Conservation (phyloP, 2,888 invertebrate species). For the Epistrophella euchroma region DNA sequence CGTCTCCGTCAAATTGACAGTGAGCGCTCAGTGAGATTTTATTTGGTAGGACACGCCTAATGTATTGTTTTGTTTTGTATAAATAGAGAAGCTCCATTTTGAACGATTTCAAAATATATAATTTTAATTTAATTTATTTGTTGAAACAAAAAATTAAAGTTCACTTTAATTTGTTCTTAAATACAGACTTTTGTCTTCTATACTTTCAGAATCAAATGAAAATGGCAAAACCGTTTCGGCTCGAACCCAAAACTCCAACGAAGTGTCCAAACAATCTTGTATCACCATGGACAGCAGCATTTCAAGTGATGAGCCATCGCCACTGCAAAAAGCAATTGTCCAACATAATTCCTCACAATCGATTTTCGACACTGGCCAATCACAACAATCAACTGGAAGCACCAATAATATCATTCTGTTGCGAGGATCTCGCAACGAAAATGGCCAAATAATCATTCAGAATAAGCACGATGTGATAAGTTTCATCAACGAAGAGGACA, state of each 20-base stretch:
- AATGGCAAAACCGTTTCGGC: conserved; percentile 73
- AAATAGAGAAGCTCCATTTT: too few species aligned
- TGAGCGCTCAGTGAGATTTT: too few species aligned
- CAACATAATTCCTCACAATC: conserved; percentile 68
- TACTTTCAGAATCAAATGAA: conserved; percentile 76
- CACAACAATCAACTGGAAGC: conserved; percentile 75
- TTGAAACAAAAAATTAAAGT: too few species aligned
- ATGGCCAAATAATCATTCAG: conserved; percentile 84
- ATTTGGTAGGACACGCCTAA: too few species aligned
- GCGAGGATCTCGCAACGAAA: conserved; percentile 84
- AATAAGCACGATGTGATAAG: conserved; percentile 84
- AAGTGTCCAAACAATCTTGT: conserved; percentile 58
- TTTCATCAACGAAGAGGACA: conserved; percentile 81
- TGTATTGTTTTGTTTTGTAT: too few species aligned
- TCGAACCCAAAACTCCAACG: conserved; percentile 51
- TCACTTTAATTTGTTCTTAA: not conserved
- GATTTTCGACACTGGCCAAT: conserved; percentile 78
- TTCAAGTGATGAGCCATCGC: conserved; percentile 49
- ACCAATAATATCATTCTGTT: conserved; percentile 83
- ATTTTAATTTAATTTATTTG: too few species aligned
- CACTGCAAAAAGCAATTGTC: conserved; percentile 73
- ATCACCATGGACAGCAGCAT: conserved; percentile 65
- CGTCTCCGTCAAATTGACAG: too few species aligned
- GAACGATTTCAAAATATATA: too few species aligned
- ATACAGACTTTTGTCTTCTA: conserved; percentile 8